A percentile compares a stretch with the other conserved stretches of the same genome.
Conservation (phyloP, 1,140 invertebrate genomes). For the Pemphigus obesinymphae region DNA sequence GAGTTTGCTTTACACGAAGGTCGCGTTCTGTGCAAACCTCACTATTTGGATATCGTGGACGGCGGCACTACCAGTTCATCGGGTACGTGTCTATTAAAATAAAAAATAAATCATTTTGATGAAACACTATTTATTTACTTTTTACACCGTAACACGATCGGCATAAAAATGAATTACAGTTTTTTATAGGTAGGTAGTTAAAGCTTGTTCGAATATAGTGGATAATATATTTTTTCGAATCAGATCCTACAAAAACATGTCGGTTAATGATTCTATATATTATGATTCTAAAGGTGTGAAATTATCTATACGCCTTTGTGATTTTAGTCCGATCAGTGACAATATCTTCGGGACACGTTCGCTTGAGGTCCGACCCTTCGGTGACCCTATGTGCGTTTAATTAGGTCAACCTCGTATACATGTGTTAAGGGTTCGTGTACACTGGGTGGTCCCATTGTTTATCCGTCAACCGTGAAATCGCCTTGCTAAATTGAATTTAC, state of each 20-base stretch:
- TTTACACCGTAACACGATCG: no score
- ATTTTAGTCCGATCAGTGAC: neutral
- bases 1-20: slow-evolving; percentile 94
- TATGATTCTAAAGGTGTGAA: neutral
- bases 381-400: slow-evolving; percentile 20
- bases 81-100: slow-evolving; percentile 58
- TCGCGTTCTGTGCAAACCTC: slow-evolving; percentile 88
- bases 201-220: no score
- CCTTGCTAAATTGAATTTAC: slow-evolving; percentile 23
- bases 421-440: neutral
- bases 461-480: slow-evolving; percentile 38
- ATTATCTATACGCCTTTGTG: neutral
- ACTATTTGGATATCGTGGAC: slow-evolving; percentile 90
- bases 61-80: slow-evolving; percentile 82
- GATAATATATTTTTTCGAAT: no score
- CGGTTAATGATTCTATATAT: no score
- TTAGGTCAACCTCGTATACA: slow-evolving; percentile 4
- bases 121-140: no score
- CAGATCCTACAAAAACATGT: no score
- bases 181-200: no score
- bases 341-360: neutral
- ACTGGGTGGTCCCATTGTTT: slow-evolving; percentile 18
- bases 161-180: no score
- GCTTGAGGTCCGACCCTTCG: neutral
- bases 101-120: no score